phyloP scores from a whole-genome alignment of 2,888 invertebrate species.

The Agonum fuliginosum region DNA sequence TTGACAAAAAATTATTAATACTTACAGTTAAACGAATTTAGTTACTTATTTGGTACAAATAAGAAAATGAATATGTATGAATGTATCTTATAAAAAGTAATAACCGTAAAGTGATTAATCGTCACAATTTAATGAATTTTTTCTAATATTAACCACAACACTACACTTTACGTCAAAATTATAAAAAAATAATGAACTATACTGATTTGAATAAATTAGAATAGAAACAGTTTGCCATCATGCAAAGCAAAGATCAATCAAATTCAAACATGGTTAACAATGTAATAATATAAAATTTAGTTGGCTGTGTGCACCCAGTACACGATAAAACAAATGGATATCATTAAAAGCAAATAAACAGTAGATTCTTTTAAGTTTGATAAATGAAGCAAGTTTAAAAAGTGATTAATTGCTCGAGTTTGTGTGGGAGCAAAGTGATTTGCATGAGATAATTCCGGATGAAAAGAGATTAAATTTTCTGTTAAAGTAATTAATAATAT shows the following conservation, averaged over 20 bases:
- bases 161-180: constrained; percentile 4
- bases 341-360: constrained; percentile 44
- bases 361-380: constrained; percentile 39
- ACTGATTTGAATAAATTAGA: constrained; percentile 37
- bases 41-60: no score
- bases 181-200: constrained; percentile 11
- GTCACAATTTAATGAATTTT: constrained; percentile 20
- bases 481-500: constrained; percentile 44
- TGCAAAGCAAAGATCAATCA: constrained; percentile 23
- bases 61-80: not conserved
- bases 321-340: constrained; percentile 33
- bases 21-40: no score
- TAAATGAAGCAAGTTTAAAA: constrained; percentile 43
- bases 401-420: constrained; percentile 21
- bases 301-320: constrained; percentile 17
- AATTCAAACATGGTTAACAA: not conserved
- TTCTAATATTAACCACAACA: constrained; percentile 8
- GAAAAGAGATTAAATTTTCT: constrained; percentile 46
- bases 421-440: constrained; percentile 42
- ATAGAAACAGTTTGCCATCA: constrained; percentile 10
- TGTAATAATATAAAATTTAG: constrained; percentile 17
- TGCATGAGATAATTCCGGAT: constrained; percentile 38
- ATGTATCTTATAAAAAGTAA: not conserved
- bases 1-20: no score
- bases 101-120: constrained; percentile 17